Evolutionary conservation across 1,140 invertebrate species (phyloP), one percentile per base, ranked within the genome.

Genomic region (Delia radicum): DNA sequence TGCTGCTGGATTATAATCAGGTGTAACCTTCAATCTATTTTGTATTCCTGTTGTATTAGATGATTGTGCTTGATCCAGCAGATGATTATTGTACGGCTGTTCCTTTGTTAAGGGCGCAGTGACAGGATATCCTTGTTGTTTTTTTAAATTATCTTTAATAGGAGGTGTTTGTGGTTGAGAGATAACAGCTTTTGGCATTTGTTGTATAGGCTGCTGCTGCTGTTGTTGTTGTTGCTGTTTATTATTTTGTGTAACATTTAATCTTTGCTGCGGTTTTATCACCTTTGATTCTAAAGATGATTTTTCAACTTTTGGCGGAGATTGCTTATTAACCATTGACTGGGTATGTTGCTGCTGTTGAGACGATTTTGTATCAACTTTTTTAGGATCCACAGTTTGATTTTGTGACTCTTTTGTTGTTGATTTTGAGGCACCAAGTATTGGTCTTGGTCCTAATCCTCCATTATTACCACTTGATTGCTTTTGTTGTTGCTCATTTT

Each of bases 381-480:
- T 65, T 37, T 77, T 76, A 7, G 26, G 13, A 42, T 46, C 29
- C n/a, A 27, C 55, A 18, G 29, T 6, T 27, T 8, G 48, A 55
- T 28, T 72, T 72, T 18, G 15, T 48, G 18, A 27, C 21, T 28
- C 46, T 48, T 46, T 73, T 3, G 21, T n/a, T 42, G 26, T 15
- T 27, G 37, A n/a, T 28, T 73, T 46, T 4, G 42, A 24, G 24
- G 71, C 46, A 28, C 75, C 77, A 2, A 78, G 61, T 72, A 78
- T 78, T 2, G 77, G 61, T 29, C 77, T 71, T 4, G 76, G 76
- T 3, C 42, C 48, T 21, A 46, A 42, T 73, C 18, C 8, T 48
- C 18, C 72, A 76, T 18, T 77, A n/a, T n/a, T n/a, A 72, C 2
- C 18, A 33, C 72, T 27, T 75, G 27, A 55, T 37, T 73, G 67